phyloP scores from a whole-genome alignment of 2,888 invertebrate species.

The Sarcophaga subvicina region DNA sequence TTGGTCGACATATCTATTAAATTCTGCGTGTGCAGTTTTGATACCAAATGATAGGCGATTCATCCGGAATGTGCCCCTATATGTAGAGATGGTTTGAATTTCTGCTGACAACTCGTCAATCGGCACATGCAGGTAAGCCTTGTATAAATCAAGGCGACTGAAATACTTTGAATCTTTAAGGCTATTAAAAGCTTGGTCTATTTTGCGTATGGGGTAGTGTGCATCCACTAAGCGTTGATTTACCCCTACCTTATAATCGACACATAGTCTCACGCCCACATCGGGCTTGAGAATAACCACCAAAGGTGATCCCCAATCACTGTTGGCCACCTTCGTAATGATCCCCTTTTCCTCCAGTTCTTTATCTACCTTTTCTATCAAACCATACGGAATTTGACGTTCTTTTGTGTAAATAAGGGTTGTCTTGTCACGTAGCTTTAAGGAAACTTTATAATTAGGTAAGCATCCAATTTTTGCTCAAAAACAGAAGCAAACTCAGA shows the following conservation, averaged over 20 bases:
- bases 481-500: background rate
- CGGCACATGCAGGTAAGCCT: conserved; percentile 39
- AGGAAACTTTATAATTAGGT: conserved; percentile 34
- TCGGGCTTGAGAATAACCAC: conserved; percentile 18
- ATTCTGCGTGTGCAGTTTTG: background rate
- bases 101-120: conserved; percentile 13
- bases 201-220: conserved; percentile 21
- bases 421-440: conserved; percentile 39
- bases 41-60: no score
- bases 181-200: conserved; percentile 49
- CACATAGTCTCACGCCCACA: conserved; percentile 29
- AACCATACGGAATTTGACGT: background rate
- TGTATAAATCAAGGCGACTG: conserved; percentile 54
- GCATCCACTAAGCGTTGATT: conserved; percentile 28
- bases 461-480: conserved; percentile 39
- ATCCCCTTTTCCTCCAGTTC: background rate
- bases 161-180: conserved; percentile 50
- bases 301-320: no score
- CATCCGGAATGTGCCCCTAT: background rate
- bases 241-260: conserved; percentile 28
- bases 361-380: conserved; percentile 26
- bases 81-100: conserved; percentile 32
- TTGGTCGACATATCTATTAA: conserved; percentile 51
- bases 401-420: conserved; percentile 20
- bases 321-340: no score